These are phyloP conservation scores for Anoura caudifer DNA, from an alignment of 2,113 vertebrate species.

Conservation along the genomic window DNA sequence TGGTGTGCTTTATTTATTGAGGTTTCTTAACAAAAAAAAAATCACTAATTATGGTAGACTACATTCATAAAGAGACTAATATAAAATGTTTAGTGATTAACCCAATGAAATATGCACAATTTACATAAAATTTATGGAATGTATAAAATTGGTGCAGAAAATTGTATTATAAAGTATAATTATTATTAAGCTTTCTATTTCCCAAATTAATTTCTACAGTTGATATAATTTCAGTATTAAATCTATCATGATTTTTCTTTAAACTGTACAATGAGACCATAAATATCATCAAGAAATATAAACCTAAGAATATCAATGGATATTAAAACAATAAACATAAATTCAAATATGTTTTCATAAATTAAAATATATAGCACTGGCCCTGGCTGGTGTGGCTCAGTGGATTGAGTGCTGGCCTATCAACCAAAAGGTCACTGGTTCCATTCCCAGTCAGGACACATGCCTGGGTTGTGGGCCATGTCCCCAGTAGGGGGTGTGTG, in stretches of 20 bases:
- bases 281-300: not conserved
- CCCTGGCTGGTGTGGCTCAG: too few species aligned
- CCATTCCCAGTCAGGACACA: too few species aligned
- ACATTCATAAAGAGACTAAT: not conserved
- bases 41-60: not conserved
- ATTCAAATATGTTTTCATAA: not conserved
- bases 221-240: not conserved
- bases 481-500: too few species aligned
- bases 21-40: conserved; percentile 7
- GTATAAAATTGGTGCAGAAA: not conserved
- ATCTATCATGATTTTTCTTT: not conserved
- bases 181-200: not conserved
- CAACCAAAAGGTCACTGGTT: too few species aligned
- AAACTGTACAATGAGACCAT: not conserved
- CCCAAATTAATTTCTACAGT: not conserved
- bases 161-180: not conserved
- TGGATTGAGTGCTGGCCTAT: too few species aligned
- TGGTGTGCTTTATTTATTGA: not conserved
- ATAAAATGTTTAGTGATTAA: not conserved
- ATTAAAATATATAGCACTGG: not conserved
- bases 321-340: not conserved
- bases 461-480: too few species aligned
- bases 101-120: not conserved
- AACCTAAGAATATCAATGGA: not conserved
- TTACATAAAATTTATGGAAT: not conserved